Base-by-base conservation (phyloP, 2,113 vertebrate species). In the Pristiophorus japonicus region DNA sequence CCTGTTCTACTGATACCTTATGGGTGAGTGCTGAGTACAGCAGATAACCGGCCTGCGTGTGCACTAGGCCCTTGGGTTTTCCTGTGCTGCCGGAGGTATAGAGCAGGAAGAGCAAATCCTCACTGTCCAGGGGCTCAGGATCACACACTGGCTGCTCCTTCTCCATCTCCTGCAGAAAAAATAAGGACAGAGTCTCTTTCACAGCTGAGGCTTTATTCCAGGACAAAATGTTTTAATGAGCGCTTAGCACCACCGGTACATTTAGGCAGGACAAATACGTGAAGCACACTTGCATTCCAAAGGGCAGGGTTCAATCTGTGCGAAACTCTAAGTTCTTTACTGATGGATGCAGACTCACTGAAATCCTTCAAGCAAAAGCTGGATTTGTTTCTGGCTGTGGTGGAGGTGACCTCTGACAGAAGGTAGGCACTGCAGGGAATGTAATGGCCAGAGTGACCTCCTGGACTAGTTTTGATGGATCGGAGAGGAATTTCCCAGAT, bases 21-120 rank as follows among this genome's bases (percentile, higher is more conserved):
- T 99, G 98, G 0, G 98, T 99, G 96, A 98, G 1, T 0, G 98
- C 97, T 0, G 98, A 92, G 0, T 98, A 99, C 0, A 99, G 98
- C 96, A 99, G 97, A 96, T 99, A 99, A 47, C 99, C 98, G 0
- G 99, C 98, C 97, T 99, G 99, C 0, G 98, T 98, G 96, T 99
- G 98, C 63, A 99, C 97, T 0, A 99, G 96, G 34, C 99, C 99
- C 97, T 99, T 99, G 95, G 98, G 98, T 84, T 97, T 97, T 16
- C 98, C 99, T 0, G 99, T 99, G 96, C 98, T 99, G 65, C 98
- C 98, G 0, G 98, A 99, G 0, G 99, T 99, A 27, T 99, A 99
- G 30, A 99, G 97, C 97, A 99, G 97, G 95, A 99, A 99, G 30
- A 99, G 97, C 94, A 97, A 70, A 47, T 99, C 98, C 96, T 99